phyloP scores from a whole-genome alignment of 2,888 invertebrate genomes.

The Stratiomys singularior region DNA sequence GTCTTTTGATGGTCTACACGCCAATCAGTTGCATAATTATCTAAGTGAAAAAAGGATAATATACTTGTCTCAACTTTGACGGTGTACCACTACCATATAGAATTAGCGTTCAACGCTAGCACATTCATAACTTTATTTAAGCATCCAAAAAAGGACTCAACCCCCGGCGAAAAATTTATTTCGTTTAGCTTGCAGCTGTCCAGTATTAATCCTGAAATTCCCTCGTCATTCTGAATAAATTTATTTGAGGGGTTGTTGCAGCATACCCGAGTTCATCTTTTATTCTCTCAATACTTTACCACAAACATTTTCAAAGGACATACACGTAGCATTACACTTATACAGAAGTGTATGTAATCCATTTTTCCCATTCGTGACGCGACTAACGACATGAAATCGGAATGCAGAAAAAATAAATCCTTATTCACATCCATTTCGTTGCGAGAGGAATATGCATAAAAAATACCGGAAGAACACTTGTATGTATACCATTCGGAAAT shows the following conservation, averaged over 20 bases:
- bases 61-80: no score
- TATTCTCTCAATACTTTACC: not conserved
- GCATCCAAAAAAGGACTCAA: not conserved
- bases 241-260: no score
- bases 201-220: not conserved
- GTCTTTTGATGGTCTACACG: no score
- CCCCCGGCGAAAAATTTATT: not conserved
- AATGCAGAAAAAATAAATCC: not conserved
- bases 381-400: not conserved
- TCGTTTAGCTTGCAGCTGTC: not conserved
- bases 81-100: no score
- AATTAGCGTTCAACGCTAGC: no score
- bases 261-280: not conserved
- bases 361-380: no score
- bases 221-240: not conserved
- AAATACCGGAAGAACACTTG: conserved; percentile 45
- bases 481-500: conserved; percentile 41
- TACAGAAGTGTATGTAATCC: not conserved
- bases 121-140: no score
- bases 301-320: not conserved
- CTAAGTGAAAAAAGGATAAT: no score
- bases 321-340: not conserved
- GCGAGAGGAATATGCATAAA: not conserved
- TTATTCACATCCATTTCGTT: not conserved
- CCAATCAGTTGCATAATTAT: no score